Base-by-base conservation (phyloP, 2,113 vertebrate species). In the Crocuta crocuta region DNA sequence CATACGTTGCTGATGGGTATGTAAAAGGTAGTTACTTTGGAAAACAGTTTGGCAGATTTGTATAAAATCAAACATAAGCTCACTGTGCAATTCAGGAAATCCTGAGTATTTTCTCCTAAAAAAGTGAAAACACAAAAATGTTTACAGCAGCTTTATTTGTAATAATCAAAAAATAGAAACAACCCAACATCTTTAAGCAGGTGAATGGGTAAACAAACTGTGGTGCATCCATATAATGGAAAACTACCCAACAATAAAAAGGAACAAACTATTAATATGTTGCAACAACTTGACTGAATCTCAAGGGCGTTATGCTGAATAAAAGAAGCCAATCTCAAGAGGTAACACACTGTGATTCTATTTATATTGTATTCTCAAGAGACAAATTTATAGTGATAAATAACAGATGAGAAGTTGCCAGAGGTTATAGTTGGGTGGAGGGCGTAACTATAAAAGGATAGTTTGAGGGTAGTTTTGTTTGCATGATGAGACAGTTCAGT, bases 111-210 rank as follows among this genome's bases (percentile, higher is more conserved):
- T 93, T 39, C 63, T 48, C 70, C 43, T 73, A 43, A 80, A 91
- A 39, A 91, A 80, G 21, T 74, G 8, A 89, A 91, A 94, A 53
- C 15, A 31, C 39, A 84, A 26, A 58, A 9, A 96, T 89, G 53
- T 90, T 93, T 94, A 70, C 16, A 78, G 7, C 50, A 78, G 58
- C 48, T 94, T 96, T 90, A 23, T 74, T 94, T 96, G 35, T 86
- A 86, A 70, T 63, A 87, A 58, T 82, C 4, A 97, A 82, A 90
- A 96, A n/a, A 45, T 94, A 71, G 58, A 58, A 94, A 82, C 53
- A 95, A 89, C 19, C 12, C 31, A 89, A 73, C 58, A 68, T 50
- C 68, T 11, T 93, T 93, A 45, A 96, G 6, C 15, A 78, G 31
- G 43, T 86, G 10, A 95, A 78, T 88, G 24, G 23, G 33, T 71